phyloP scores from a whole-genome alignment of 2,113 vertebrate species.

The Erythrocercus mccallii region DNA sequence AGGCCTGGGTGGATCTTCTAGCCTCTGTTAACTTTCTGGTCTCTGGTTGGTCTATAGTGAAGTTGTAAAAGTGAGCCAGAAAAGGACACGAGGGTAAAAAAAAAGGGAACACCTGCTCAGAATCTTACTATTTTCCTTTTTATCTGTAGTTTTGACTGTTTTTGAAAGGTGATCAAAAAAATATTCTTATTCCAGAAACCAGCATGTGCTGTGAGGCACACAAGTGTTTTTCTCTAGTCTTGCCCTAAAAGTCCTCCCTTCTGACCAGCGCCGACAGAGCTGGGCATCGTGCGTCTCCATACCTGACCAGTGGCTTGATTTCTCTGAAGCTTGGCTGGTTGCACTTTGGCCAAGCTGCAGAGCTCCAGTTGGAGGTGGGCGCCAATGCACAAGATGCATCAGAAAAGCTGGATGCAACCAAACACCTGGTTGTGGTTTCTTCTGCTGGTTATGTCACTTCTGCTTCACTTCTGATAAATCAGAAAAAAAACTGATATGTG shows the following conservation, averaged over 20 bases:
- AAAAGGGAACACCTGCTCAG: background rate
- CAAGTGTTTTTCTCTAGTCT: background rate
- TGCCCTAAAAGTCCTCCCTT: background rate
- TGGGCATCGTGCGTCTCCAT: fast-evolving
- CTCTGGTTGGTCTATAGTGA: background rate
- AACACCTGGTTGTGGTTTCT: background rate
- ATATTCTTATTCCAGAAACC: background rate
- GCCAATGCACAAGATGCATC: fast-evolving
- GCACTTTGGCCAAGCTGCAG: fast-evolving
- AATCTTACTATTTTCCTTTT: background rate
- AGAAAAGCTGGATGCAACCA: background rate
- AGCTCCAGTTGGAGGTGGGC: fast-evolving
- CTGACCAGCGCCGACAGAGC: background rate
- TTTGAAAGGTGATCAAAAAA: background rate
- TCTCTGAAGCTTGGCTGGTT: background rate
- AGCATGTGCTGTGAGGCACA: background rate
- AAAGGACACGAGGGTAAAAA: background rate
- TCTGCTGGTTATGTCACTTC: background rate
- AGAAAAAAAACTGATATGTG: background rate
- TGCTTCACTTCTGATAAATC: background rate
- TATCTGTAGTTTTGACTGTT: background rate
- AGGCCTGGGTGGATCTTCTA: background rate
- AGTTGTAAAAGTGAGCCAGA: background rate
- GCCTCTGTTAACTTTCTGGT: background rate
- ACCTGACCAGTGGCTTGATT: background rate